Evolutionary conservation across 2,113 vertebrate species (phyloP).

Genomic region (Cyprinodon variegatus): DNA sequence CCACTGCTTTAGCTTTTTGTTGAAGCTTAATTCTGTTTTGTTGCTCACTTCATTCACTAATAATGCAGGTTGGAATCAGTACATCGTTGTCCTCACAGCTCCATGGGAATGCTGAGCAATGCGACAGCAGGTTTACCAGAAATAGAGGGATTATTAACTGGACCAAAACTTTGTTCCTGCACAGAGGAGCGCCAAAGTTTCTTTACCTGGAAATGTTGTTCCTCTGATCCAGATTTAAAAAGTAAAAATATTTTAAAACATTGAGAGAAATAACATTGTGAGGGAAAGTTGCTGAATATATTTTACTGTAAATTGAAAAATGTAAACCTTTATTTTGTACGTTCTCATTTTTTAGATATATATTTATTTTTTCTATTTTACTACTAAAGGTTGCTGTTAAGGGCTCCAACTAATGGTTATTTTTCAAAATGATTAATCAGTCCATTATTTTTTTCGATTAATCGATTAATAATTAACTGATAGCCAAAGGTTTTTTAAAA

Average conservation of each 20-base stretch:
- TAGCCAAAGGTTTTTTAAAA: too few relatives aligned
- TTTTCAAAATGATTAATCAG: too few relatives aligned
- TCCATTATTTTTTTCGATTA: too few relatives aligned
- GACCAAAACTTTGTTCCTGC: conserved; percentile 27
- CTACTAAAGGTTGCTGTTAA: too few relatives aligned
- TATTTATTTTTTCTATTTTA: too few relatives aligned
- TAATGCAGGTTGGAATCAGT: conserved; percentile 53
- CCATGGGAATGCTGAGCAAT: conserved; percentile 39
- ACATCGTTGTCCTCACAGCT: conserved; percentile 50
- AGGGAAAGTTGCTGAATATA: background rate
- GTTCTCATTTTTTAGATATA: too few relatives aligned
- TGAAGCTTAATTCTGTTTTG: conserved; percentile 56
- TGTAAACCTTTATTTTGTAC: too few relatives aligned
- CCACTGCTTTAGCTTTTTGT: conserved; percentile 40
- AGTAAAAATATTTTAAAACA: background rate
- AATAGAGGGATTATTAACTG: conserved; percentile 45
- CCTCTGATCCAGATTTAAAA: background rate
- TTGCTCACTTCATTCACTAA: conserved; percentile 64
- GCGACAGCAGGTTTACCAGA: conserved; percentile 58
- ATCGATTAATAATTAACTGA: too few relatives aligned
- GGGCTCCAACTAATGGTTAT: too few relatives aligned
- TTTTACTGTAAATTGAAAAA: too few relatives aligned
- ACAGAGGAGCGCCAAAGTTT: conserved; percentile 38
- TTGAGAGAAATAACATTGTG: background rate
- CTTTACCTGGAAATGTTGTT: conserved; percentile 36